phyloP scores from a whole-genome alignment of 2,888 invertebrate species.

The Idaea biselata region DNA sequence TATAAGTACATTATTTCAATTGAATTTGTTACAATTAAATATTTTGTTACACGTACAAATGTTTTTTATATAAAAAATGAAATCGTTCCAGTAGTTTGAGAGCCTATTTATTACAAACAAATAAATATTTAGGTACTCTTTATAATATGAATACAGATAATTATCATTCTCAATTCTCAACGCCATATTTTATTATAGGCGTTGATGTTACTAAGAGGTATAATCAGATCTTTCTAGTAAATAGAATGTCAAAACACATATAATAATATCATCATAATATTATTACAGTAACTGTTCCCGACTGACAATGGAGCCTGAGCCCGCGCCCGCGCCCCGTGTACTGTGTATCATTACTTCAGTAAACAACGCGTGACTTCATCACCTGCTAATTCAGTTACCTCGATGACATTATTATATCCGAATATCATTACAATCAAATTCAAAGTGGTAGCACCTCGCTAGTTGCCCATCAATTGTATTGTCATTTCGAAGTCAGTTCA shows the following conservation, averaged over 20 bases:
- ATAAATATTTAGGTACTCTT: too few species aligned
- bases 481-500: constrained; percentile 24
- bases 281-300: neutral
- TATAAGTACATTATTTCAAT: too few species aligned
- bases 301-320: neutral
- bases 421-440: constrained; percentile 45
- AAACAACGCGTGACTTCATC: constrained; percentile 62
- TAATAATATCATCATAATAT: neutral
- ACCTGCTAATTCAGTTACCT: constrained; percentile 51
- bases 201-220: too few species aligned
- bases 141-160: too few species aligned
- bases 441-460: constrained; percentile 44
- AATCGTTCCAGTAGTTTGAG: too few species aligned
- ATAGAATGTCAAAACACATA: neutral
- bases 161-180: too few species aligned
- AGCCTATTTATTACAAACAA: too few species aligned
- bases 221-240: neutral
- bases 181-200: too few species aligned
- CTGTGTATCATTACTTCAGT: constrained; percentile 39
- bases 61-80: too few species aligned
- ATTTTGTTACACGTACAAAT: too few species aligned
- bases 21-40: too few species aligned
- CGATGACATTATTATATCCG: constrained; percentile 58
- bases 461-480: constrained; percentile 49
- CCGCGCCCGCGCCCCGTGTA: neutral